Evolutionary conservation across 2,797 vertebrate genomes (phyloP), one percentile per base, ranked within the genome.

Genomic region (Gallinago solitaria): DNA sequence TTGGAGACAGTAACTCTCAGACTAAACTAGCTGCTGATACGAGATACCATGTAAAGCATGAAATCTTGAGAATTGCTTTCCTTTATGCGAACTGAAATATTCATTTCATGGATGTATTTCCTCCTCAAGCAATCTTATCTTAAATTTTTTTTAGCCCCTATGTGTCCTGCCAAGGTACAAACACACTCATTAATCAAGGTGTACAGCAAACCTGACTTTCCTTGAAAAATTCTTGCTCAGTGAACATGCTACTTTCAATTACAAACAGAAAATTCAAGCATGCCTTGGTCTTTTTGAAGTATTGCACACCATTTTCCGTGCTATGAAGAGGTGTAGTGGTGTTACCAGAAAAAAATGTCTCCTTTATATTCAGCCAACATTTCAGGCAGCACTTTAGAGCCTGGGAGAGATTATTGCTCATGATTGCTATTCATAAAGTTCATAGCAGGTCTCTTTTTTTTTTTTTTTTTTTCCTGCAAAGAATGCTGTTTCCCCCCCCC

Each of bases 181-280:
- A 89, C 50, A 54, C 90, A 83, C 57, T 91, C 73, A 71, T 97
- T 95, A 96, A 93, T 90, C 79, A 87, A 77, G 83, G 64, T 93
- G 77, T 50, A 54, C 81, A 87, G 77, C 69, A 80, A 83, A 86
- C 59, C 59, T 73, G 37, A 53, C 84, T 67, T 89, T 73, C 48
- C 90, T 89, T 83, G 63, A 87, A 96, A 96, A 96, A 86, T 91
- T 67, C 87, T 85, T 95, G 93, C 89, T 93, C 78, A 64, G 67
- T 45, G 60, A 86, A 86, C 57, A 16, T 32, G 25, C 64, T 92
- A 54, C 56, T 94, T 89, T 81, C 71, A 92, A 64, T 94, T 95
- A 83, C 87, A 94, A 65, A 69, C 51, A 27, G 89, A 93, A 45
- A 18, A 60, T 76, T 92, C 90, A 77, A 37, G 63, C 5, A 30